phyloP scores from a whole-genome alignment of 1,140 invertebrate species.

The Drosophila melanogaster region DNA sequence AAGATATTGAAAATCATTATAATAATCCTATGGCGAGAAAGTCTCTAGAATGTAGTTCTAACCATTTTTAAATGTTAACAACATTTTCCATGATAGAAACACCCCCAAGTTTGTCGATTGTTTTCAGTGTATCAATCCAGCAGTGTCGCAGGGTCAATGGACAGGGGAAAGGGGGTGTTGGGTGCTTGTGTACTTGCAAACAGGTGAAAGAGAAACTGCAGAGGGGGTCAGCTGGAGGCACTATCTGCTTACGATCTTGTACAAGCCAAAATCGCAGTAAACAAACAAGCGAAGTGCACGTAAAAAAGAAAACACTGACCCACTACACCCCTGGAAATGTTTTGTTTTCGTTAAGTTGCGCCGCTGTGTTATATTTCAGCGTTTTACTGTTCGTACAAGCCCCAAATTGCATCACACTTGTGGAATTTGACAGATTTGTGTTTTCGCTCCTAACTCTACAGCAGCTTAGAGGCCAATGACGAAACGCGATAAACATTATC shows the following conservation, averaged over 20 bases:
- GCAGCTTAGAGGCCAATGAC: slow-evolving; percentile 10
- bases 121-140: slow-evolving; percentile 15
- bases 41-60: no score
- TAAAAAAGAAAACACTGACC: slow-evolving; percentile 33
- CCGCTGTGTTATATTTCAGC: slow-evolving; percentile 18
- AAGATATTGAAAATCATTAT: background rate
- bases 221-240: slow-evolving; percentile 17
- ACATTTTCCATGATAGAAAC: no score
- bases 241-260: slow-evolving; percentile 26
- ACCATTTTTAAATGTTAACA: no score
- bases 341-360: slow-evolving; percentile 22
- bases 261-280: slow-evolving; percentile 22
- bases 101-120: background rate
- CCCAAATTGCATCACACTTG: slow-evolving; percentile 66
- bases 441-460: slow-evolving; percentile 16
- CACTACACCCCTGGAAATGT: slow-evolving; percentile 33
- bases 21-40: no score
- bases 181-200: slow-evolving; percentile 9
- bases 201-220: slow-evolving; percentile 41
- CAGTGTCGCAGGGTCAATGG: slow-evolving; percentile 17
- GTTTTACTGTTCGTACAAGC: slow-evolving; percentile 9
- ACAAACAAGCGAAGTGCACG: slow-evolving; percentile 41
- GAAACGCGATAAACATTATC: slow-evolving; percentile 59
- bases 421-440: slow-evolving; percentile 65
- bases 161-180: background rate